Percentiles rank a stretch among this genome's conserved stretches.
phyloP scores from a whole-genome alignment of 2,113 vertebrate species.

The Rhineura floridana region DNA sequence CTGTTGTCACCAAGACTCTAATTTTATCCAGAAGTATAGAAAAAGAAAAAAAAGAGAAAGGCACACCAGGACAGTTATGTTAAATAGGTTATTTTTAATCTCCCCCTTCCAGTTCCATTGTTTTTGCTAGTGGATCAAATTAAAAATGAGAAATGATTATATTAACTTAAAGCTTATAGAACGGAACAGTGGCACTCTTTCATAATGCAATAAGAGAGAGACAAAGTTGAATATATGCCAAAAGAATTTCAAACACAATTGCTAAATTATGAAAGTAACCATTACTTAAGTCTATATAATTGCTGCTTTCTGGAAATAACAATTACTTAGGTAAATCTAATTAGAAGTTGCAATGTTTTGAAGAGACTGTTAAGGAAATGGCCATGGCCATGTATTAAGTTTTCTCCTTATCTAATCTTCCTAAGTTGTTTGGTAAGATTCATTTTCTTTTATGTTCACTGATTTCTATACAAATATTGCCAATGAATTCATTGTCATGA shows the following conservation, averaged over 20 bases:
- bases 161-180: constrained; percentile 44
- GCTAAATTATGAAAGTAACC: constrained; percentile 25
- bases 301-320: background rate
- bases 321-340: constrained; percentile 16
- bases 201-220: constrained; percentile 34
- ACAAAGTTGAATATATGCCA: constrained; percentile 41
- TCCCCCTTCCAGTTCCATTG: background rate
- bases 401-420: background rate
- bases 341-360: background rate
- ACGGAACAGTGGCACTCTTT: constrained; percentile 31
- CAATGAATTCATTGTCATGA: background rate
- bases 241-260: constrained; percentile 34
- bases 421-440: background rate
- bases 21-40: background rate
- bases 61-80: fast-evolving
- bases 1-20: background rate
- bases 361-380: constrained; percentile 7
- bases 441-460: background rate
- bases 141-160: constrained; percentile 21
- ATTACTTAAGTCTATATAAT: constrained; percentile 22
- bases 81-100: constrained; percentile 35
- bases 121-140: constrained; percentile 31
- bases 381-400: background rate
- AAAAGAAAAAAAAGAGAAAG: background rate
- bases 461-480: constrained; percentile 18